Evolutionary conservation across 2,113 vertebrate species (phyloP).

Genomic region (Xiphophorus couchianus): DNA sequence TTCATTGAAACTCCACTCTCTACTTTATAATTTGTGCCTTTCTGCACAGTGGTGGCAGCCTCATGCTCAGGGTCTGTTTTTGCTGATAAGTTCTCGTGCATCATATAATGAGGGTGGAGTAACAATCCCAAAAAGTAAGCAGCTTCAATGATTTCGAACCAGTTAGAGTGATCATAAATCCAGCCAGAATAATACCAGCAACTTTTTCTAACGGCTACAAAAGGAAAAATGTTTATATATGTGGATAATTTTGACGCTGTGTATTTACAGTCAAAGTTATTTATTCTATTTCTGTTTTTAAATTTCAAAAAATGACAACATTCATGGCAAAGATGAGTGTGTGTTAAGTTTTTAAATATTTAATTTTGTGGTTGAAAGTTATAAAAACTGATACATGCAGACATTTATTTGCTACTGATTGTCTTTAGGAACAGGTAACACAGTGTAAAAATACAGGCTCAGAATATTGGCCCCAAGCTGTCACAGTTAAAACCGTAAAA

Average conservation of each 20-base stretch:
- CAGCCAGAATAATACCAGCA: no score
- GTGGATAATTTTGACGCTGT: neutral
- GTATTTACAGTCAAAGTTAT: neutral
- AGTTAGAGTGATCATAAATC: neutral
- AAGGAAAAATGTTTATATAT: neutral
- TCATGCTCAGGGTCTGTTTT: no score
- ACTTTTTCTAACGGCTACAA: neutral
- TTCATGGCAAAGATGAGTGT: neutral
- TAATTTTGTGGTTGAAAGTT: neutral
- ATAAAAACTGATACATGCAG: conserved; percentile 25
- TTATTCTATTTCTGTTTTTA: neutral
- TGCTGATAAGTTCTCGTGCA: no score
- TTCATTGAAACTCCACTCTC: neutral
- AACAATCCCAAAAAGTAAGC: no score
- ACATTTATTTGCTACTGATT: conserved; percentile 57
- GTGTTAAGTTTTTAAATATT: neutral
- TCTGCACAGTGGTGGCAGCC: neutral
- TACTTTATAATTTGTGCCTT: neutral
- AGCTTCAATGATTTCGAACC: no score
- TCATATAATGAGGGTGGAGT: no score
- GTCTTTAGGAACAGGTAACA: conserved; percentile 50
- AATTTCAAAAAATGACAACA: neutral
- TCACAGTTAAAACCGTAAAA: conserved; percentile 47
- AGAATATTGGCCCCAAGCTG: conserved; percentile 21
- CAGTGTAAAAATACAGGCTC: conserved; percentile 51